These are phyloP conservation scores for Watsonalla binaria DNA, from an alignment of 2,888 invertebrate genomes.

Conservation along the genomic window DNA sequence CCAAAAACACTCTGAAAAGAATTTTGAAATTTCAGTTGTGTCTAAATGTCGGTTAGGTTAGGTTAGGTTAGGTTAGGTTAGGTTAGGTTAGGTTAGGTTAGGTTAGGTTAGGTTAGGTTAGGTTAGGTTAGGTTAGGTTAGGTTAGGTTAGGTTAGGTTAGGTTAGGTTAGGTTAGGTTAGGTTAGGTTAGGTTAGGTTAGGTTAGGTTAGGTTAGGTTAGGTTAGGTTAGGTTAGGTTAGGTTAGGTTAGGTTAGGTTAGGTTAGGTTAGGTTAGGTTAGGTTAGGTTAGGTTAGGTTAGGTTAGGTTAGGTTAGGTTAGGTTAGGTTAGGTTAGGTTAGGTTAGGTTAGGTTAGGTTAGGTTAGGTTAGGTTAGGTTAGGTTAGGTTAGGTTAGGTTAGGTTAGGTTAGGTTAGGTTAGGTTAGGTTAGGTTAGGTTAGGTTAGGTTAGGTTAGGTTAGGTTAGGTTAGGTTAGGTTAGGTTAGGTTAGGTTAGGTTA, in stretches of 20 bases:
- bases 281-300: constrained; percentile 16
- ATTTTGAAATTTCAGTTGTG: constrained; percentile 15
- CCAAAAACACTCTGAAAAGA: no score
- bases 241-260: constrained; percentile 13
- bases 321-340: constrained; percentile 11
- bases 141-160: constrained; percentile 12
- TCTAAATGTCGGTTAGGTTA: constrained; percentile 14
- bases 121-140: constrained; percentile 11
- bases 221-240: constrained; percentile 15
- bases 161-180: constrained; percentile 12
- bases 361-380: constrained; percentile 13
- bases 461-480: constrained; percentile 15
- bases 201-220: constrained; percentile 15
- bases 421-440: constrained; percentile 17
- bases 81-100: constrained; percentile 16
- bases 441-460: constrained; percentile 17
- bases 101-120: constrained; percentile 14
- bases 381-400: constrained; percentile 14
- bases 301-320: constrained; percentile 21
- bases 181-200: constrained; percentile 15
- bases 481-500: constrained; percentile 17
- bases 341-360: constrained; percentile 12
- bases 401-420: constrained; percentile 12
- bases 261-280: constrained; percentile 15
- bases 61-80: constrained; percentile 16